phyloP scores from a whole-genome alignment of 2,888 invertebrate genomes.

The Drosophila pseudotalamancana region DNA sequence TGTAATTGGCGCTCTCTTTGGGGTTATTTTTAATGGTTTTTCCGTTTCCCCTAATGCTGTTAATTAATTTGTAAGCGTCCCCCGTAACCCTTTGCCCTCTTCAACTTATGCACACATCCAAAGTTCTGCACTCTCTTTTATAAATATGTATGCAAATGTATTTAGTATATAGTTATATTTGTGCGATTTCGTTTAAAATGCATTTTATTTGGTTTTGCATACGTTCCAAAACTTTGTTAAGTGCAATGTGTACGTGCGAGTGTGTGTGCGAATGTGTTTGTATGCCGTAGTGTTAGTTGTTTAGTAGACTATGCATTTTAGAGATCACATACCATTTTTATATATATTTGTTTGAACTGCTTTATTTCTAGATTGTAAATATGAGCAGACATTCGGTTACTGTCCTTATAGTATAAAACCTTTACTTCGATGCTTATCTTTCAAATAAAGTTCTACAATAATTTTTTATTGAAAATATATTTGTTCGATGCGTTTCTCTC shows the following conservation, averaged over 20 bases:
- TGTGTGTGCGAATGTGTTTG: slow-evolving; percentile 1
- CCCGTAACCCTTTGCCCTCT: background rate
- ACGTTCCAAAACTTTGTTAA: slow-evolving; percentile 45
- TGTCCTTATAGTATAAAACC: slow-evolving; percentile 14
- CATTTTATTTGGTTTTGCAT: slow-evolving; percentile 63
- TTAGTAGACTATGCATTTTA: slow-evolving; percentile 49
- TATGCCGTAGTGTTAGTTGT: slow-evolving; percentile 36
- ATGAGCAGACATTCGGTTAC: slow-evolving; percentile 36
- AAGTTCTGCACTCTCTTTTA: slow-evolving; percentile 33
- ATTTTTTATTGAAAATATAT: slow-evolving; percentile 37
- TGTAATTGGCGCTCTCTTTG: background rate
- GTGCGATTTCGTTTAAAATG: slow-evolving; percentile 41
- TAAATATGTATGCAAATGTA: slow-evolving; percentile 22
- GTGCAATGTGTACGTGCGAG: slow-evolving; percentile 44
- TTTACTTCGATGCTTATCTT: slow-evolving; percentile 19
- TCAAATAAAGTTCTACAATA: slow-evolving; percentile 61
- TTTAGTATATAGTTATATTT: slow-evolving; percentile 37
- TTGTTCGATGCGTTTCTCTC: slow-evolving; percentile 10
- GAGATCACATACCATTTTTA: slow-evolving; percentile 23
- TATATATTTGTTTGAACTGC: background rate
- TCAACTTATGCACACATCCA: slow-evolving; percentile 14
- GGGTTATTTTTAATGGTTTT: background rate
- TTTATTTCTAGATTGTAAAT: slow-evolving; percentile 43
- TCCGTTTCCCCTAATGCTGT: slow-evolving; percentile 60
- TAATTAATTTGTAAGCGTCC: slow-evolving; percentile 72